Percentiles rank a stretch among this genome's conserved stretches.
phyloP scores from a whole-genome alignment of 2,797 vertebrate species.

The Poecilia wingei region DNA sequence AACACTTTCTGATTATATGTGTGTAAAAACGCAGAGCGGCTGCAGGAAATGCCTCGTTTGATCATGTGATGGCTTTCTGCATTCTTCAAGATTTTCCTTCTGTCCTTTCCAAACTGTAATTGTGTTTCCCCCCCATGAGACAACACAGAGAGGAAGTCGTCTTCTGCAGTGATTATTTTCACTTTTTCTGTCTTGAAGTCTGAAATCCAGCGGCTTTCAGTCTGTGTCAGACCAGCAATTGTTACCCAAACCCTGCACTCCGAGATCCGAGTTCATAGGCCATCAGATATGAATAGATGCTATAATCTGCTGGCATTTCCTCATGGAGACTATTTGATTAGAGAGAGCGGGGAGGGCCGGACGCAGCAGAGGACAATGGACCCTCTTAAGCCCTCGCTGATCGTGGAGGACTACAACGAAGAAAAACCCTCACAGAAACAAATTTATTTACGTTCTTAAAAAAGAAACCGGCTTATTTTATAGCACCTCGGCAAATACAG shows the following conservation, averaged over 20 bases:
- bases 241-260: slow-evolving; percentile 19
- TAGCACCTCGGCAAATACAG: neutral
- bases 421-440: neutral
- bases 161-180: neutral
- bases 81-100: slow-evolving; percentile 4
- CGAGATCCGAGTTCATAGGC: slow-evolving; percentile 58
- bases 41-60: slow-evolving; percentile 11
- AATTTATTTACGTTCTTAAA: neutral
- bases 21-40: slow-evolving; percentile 29
- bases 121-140: slow-evolving; percentile 12
- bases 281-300: slow-evolving; percentile 80
- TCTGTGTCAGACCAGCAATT: slow-evolving; percentile 13
- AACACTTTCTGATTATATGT: slow-evolving; percentile 43
- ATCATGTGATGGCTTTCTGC: slow-evolving; percentile 31
- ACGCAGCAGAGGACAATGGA: slow-evolving; percentile 72
- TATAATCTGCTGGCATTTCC: slow-evolving; percentile 84
- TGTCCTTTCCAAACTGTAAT: neutral
- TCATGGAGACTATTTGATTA: slow-evolving; percentile 77
- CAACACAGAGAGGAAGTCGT: slow-evolving; percentile 63
- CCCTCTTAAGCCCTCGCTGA: slow-evolving; percentile 59
- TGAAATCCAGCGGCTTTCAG: slow-evolving; percentile 44
- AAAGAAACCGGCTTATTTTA: neutral
- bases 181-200: slow-evolving; percentile 20
- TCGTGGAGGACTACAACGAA: slow-evolving; percentile 8
- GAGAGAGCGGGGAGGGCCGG: slow-evolving; percentile 57